A percentile compares a stretch with the other conserved stretches of the same genome.
Conservation (phyloP, 2,113 vertebrate species). For the Hymenochirus boettgeri region DNA sequence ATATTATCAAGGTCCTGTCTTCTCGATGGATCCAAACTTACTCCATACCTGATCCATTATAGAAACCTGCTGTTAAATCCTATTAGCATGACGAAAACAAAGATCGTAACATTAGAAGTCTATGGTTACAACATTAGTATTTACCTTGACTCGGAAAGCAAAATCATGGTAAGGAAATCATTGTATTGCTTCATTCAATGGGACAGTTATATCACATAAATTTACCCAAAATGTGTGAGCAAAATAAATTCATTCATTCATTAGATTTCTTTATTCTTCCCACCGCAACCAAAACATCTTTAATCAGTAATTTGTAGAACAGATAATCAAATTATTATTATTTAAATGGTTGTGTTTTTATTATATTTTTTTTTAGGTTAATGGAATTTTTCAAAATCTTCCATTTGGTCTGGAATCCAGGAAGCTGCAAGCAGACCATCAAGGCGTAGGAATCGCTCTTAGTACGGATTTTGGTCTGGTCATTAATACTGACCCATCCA, state of each 20-base stretch:
- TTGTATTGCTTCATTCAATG: no score
- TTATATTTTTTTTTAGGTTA: conserved; percentile 44
- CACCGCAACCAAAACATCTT: neutral
- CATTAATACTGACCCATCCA: conserved; percentile 45
- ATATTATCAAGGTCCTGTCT: conserved; percentile 34
- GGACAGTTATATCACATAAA: no score
- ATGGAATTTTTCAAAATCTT: conserved; percentile 53
- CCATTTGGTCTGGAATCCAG: conserved; percentile 44
- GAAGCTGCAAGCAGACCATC: conserved; percentile 29
- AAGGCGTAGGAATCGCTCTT: conserved; percentile 34
- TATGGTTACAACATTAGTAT: conserved; percentile 48
- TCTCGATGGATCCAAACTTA: neutral
- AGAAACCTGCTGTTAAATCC: conserved; percentile 28
- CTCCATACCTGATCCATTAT: conserved; percentile 43
- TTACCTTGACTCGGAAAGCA: conserved; percentile 10
- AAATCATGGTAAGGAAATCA: conserved; percentile 47
- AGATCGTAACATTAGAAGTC: conserved; percentile 43
- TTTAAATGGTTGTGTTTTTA: neutral
- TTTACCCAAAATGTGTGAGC: no score
- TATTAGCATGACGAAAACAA: conserved; percentile 12
- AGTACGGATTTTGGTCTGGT: conserved; percentile 47
- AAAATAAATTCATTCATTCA: no score
- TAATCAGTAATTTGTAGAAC: neutral
- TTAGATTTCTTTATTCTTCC: no score
- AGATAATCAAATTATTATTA: neutral